A percentile compares a stretch with the other conserved stretches of the same genome.
Evolutionary conservation across 2,888 invertebrate species (phyloP).

Genomic region (Drymonia ruficornis): DNA sequence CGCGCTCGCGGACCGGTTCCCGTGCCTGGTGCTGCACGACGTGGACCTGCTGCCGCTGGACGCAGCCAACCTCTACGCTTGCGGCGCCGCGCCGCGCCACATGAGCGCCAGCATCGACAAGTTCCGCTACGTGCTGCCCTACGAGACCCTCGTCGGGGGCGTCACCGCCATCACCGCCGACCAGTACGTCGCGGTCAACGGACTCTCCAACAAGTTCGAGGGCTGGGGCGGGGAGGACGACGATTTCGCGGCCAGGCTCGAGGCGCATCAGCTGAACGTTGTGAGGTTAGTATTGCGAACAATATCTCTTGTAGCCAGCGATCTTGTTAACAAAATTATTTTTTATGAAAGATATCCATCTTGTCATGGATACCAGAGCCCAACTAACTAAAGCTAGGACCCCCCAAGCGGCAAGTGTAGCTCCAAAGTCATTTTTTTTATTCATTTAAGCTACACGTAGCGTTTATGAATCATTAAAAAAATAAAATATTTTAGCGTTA

Average conservation of each 20-base stretch:
- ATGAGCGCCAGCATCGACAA: slow-evolving; percentile 95
- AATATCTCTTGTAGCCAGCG: too few species aligned
- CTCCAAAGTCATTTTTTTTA: too few species aligned
- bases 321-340: too few species aligned
- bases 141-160: slow-evolving; percentile 56
- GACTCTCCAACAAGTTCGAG: slow-evolving; percentile 71
- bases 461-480: too few species aligned
- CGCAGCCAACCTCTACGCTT: slow-evolving; percentile 92
- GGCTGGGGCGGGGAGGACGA: slow-evolving; percentile 81
- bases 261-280: slow-evolving; percentile 48
- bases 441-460: too few species aligned
- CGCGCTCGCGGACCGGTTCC: slow-evolving; percentile 88
- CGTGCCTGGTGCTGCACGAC: slow-evolving; percentile 95
- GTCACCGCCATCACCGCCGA: slow-evolving; percentile 65
- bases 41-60: slow-evolving; percentile 95
- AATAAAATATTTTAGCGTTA: too few species aligned
- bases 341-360: too few species aligned
- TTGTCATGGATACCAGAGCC: too few species aligned
- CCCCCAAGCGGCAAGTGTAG: too few species aligned
- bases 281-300: slow-evolving; percentile 48
- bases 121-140: slow-evolving; percentile 71
- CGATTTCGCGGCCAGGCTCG: slow-evolving; percentile 62
- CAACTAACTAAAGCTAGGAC: too few species aligned
- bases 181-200: slow-evolving; percentile 62
- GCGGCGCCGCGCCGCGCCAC: slow-evolving; percentile 91